These are phyloP conservation scores for Branchellion lobata DNA, from an alignment of 2,888 invertebrate genomes.

Conservation along the genomic window DNA sequence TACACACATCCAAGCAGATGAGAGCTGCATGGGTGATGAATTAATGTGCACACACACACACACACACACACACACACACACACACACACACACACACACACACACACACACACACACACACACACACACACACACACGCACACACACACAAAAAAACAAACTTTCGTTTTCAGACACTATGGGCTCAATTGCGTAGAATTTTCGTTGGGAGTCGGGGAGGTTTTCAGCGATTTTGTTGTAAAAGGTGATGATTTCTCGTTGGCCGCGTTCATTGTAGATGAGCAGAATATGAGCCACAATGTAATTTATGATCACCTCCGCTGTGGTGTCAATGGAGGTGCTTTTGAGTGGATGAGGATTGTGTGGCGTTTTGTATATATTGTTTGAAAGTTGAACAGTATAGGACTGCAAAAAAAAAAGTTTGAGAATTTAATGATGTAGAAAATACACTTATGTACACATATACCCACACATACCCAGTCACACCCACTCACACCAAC, in stretches of 20 bases:
- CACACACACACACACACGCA: slow-evolving; percentile 16
- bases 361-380: no score
- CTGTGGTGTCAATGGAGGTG: slow-evolving; percentile 52
- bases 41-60: not conserved
- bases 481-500: no score
- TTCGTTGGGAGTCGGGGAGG: slow-evolving; percentile 50
- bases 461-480: no score
- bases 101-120: slow-evolving; percentile 14
- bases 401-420: no score
- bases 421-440: no score
- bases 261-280: slow-evolving; percentile 58
- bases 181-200: slow-evolving; percentile 52
- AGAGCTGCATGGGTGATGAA: no score
- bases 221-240: slow-evolving; percentile 56
- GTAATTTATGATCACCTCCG: slow-evolving; percentile 59
- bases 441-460: not conserved
- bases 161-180: slow-evolving; percentile 50
- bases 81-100: slow-evolving; percentile 25
- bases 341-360: no score
- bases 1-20: slow-evolving; percentile 55
- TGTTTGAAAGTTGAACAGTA: no score
- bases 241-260: slow-evolving; percentile 56
- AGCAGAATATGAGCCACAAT: slow-evolving; percentile 59
- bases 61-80: slow-evolving; percentile 25
- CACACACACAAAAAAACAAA: not conserved